phyloP scores from a whole-genome alignment of 2,797 vertebrate species.

The Vespertilio murinus region DNA sequence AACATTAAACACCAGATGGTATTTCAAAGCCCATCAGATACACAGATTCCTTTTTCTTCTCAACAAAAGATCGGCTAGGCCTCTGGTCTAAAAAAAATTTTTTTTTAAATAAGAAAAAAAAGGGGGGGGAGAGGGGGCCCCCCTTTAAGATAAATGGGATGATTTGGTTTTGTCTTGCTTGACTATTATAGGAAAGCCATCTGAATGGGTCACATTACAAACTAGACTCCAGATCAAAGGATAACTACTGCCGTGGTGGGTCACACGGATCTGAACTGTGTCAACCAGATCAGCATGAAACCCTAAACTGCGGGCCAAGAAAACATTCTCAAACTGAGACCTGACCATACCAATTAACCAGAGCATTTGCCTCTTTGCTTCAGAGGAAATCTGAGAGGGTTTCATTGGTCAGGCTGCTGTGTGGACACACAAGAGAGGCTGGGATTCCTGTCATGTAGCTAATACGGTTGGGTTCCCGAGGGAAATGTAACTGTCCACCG shows the following conservation, averaged over 20 bases:
- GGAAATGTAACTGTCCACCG: not conserved
- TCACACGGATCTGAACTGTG: slow-evolving; percentile 82
- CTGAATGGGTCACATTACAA: slow-evolving; percentile 84
- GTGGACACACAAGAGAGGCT: not conserved
- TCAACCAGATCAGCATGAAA: slow-evolving; percentile 83
- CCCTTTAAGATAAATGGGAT: slow-evolving; percentile 86
- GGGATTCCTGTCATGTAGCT: not conserved
- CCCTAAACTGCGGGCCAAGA: slow-evolving; percentile 75
- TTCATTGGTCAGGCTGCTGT: not conserved
- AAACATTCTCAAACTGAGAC: slow-evolving; percentile 60
- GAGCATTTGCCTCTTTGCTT: slow-evolving; percentile 66
- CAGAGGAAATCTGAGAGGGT: slow-evolving; percentile 52
- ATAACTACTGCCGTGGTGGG: slow-evolving; percentile 69
- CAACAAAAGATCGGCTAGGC: slow-evolving; percentile 82
- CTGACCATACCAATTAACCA: slow-evolving; percentile 74
- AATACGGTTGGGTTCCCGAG: not conserved
- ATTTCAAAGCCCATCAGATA: slow-evolving; percentile 86
- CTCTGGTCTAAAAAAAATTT: slow-evolving; percentile 68
- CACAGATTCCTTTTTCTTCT: slow-evolving; percentile 81
- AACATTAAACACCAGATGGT: slow-evolving; percentile 85
- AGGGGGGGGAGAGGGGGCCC: not conserved
- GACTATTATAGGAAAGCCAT: slow-evolving; percentile 82
- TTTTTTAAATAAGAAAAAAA: not conserved
- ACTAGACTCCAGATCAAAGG: slow-evolving; percentile 82
- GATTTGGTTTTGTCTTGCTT: slow-evolving; percentile 84